Conservation (phyloP, 2,888 invertebrate species). For the Gandaritis pyraliata region DNA sequence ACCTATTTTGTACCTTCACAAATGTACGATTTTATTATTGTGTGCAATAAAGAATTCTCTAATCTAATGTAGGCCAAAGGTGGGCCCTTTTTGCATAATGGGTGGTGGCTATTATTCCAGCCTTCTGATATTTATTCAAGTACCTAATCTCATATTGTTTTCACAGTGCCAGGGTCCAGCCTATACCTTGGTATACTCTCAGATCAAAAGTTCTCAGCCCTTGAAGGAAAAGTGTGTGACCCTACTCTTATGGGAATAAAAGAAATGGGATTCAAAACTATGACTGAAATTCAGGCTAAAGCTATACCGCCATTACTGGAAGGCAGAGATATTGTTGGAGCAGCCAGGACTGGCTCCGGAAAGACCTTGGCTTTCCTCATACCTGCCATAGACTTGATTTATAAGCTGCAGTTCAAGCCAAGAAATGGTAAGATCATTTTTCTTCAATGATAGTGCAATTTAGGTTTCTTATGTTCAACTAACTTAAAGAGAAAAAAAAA, state of each 20-base stretch:
- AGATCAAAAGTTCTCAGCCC: conserved; percentile 83
- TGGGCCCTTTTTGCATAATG: no score
- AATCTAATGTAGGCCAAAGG: no score
- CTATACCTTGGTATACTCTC: conserved; percentile 85
- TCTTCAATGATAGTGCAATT: not conserved
- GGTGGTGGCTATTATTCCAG: no score
- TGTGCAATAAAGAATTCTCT: no score
- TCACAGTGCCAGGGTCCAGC: conserved; percentile 87
- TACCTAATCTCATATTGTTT: not conserved
- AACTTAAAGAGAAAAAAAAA: no score
- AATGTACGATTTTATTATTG: no score
- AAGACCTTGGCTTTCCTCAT: conserved; percentile 98
- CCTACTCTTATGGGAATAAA: conserved; percentile 92
- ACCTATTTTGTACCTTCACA: no score
- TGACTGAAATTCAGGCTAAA: conserved; percentile 98
- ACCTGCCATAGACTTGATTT: conserved; percentile 96
- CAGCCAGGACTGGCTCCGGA: conserved; percentile 98
- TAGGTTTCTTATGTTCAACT: no score
- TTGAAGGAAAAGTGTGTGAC: conserved; percentile 90
- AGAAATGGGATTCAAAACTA: conserved; percentile 96
- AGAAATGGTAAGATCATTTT: conserved; percentile 88
- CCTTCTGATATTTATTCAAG: no score
- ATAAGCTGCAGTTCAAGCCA: conserved; percentile 95
- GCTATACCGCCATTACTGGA: conserved; percentile 95
- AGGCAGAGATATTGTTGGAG: conserved; percentile 96